Conservation (phyloP, 2,797 vertebrate genomes). For the Brachyrhaphis roseni region DNA sequence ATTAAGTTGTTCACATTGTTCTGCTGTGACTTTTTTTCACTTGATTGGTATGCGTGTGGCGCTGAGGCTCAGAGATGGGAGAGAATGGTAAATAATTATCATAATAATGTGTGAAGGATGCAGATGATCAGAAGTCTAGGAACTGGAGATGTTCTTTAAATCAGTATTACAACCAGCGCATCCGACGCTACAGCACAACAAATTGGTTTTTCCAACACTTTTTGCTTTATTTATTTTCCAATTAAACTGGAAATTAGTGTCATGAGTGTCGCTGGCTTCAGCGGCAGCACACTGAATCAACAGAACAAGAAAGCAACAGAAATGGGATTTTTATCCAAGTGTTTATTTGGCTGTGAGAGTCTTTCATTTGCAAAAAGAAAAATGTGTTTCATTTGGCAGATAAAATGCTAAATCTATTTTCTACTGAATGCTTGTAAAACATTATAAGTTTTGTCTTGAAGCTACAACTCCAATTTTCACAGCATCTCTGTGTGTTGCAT, state of each 20-base stretch:
- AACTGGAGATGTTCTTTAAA: slow-evolving; percentile 19
- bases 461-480: not conserved
- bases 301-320: slow-evolving; percentile 20
- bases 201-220: slow-evolving; percentile 21
- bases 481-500: not conserved
- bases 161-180: slow-evolving; percentile 7
- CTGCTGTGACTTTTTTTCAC: not conserved
- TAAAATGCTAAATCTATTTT: slow-evolving; percentile 1
- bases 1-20: not conserved
- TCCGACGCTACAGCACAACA: slow-evolving; percentile 21
- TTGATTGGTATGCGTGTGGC: slow-evolving; percentile 1
- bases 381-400: not conserved
- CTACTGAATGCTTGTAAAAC: not conserved
- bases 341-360: slow-evolving; percentile 20
- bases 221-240: slow-evolving; percentile 28
- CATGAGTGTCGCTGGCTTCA: slow-evolving; percentile 9
- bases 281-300: slow-evolving; percentile 10
- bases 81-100: slow-evolving; percentile 8
- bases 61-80: not conserved
- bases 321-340: slow-evolving; percentile 19
- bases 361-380: slow-evolving; percentile 29
- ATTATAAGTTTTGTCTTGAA: not conserved
- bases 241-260: slow-evolving; percentile 47
- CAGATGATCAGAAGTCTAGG: slow-evolving; percentile 9
- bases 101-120: slow-evolving; percentile 8